Conservation (phyloP, 2,113 vertebrate genomes). For the Perca fluviatilis region DNA sequence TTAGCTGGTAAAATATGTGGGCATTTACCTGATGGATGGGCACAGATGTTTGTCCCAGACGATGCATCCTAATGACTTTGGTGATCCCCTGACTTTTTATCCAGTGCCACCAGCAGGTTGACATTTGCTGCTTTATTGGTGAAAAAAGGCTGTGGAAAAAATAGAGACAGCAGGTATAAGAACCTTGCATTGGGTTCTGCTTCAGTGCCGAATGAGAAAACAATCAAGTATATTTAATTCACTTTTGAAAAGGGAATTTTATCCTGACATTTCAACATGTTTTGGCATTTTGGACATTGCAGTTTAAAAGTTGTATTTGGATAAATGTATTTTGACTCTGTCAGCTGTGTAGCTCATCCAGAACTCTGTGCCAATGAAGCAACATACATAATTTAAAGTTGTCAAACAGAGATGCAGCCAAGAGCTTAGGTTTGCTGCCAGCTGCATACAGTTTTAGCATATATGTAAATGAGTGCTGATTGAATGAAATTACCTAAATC, state of each 20-base stretch:
- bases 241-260: background rate
- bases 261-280: background rate
- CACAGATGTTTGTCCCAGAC: background rate
- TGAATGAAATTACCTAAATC: constrained; percentile 9
- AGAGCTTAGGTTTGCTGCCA: background rate
- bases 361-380: background rate
- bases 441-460: constrained; percentile 2
- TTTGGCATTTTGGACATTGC: background rate
- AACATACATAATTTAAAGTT: background rate
- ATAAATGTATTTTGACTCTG: background rate
- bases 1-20: background rate
- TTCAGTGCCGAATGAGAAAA: background rate
- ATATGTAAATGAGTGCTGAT: constrained; percentile 32
- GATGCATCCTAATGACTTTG: background rate
- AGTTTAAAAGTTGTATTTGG: background rate
- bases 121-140: background rate
- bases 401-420: background rate
- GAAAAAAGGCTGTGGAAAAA: background rate
- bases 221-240: background rate
- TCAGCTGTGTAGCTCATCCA: constrained; percentile 8
- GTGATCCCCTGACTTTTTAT: background rate
- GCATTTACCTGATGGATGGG: background rate
- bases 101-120: background rate
- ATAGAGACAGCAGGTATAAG: background rate
- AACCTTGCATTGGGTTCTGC: background rate